Percentiles rank a stretch among this genome's conserved stretches.
Evolutionary conservation across 2,113 vertebrate genomes (phyloP).

Genomic region (Notothenia coriiceps): DNA sequence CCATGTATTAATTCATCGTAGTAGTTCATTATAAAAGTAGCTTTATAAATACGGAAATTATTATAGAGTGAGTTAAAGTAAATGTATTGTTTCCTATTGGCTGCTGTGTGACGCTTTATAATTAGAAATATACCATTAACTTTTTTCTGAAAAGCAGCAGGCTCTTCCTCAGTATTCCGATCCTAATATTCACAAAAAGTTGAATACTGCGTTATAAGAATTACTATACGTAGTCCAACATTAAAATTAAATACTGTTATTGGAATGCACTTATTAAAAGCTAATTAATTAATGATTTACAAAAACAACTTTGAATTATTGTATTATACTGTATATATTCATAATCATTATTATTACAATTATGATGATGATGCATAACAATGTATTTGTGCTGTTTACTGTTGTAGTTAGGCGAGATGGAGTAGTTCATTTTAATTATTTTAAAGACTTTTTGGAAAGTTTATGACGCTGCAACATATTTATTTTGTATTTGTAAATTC

Average conservation of each 20-base stretch:
- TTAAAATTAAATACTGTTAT: neutral
- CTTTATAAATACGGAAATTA: slow-evolving; percentile 14
- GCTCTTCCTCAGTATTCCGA: slow-evolving; percentile 18
- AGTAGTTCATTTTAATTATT: neutral
- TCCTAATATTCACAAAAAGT: neutral
- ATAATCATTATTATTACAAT: neutral
- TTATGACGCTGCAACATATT: neutral
- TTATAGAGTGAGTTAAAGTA: slow-evolving; percentile 19
- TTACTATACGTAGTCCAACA: neutral
- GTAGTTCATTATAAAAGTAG: slow-evolving; percentile 22
- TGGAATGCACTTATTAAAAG: neutral
- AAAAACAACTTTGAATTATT: too few species aligned
- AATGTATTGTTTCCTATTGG: slow-evolving; percentile 27
- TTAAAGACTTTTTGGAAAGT: neutral
- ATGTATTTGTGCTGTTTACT: neutral
- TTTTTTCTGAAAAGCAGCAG: neutral
- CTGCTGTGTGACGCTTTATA: neutral
- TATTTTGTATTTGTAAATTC: neutral
- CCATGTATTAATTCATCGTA: slow-evolving; percentile 14
- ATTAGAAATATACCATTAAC: slow-evolving; percentile 6
- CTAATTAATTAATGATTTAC: neutral
- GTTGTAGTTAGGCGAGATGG: neutral
- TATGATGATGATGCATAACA: neutral
- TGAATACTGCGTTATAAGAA: neutral
- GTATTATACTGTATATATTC: too few species aligned